Base-by-base conservation (phyloP, 1,140 invertebrate species). In the Nephila pilipes region DNA sequence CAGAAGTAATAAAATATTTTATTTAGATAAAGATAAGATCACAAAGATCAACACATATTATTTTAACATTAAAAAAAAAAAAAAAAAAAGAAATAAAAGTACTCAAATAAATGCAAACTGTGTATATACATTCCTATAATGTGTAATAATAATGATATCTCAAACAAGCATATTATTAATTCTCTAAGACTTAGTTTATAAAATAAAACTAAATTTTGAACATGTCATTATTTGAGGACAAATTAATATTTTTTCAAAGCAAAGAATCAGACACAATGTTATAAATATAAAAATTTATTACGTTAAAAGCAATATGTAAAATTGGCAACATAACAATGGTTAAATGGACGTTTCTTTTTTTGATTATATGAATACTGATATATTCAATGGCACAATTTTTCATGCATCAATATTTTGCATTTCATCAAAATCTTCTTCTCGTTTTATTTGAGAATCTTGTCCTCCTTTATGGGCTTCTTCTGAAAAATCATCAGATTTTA, bases 401-500 rank as follows among this genome's bases (percentile, higher is more conserved):
- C 5, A 93, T n/a, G 69, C 55, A 80, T 93, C 91, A 79, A 93
- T 58, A 60, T n/a, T 93, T 54, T 93, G 91, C 8, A 93, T 93
- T 75, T 93, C 85, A 87, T 93, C 91, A 79, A 93, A 87, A 25
- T 87, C 85, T 38, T 93, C 91, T 60, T 92, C 90, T 38, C 38
- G n/a, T 29, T 93, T 85, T 25, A 29, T 36, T 29, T 65, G 38
- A 92, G 81, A 69, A 46, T 93, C 91, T 25, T 25, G n/a, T 25
- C 32, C 81, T 46, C 32, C 81, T 46, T 93, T 85, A 32, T n/a
- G 32, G 16, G 83, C 25, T 20, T 87, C 85, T 80, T 93, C 91
- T 6, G 91, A 79, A 38, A 93, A 80, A n/a, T 94, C 93, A 94
- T 96, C 95, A 94, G 96, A 94, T 29, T 96, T 95, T 32, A 99